Percentiles rank a stretch among this genome's conserved stretches.
Conservation (phyloP, 1,140 invertebrate species). For the Bombus consobrinus region DNA sequence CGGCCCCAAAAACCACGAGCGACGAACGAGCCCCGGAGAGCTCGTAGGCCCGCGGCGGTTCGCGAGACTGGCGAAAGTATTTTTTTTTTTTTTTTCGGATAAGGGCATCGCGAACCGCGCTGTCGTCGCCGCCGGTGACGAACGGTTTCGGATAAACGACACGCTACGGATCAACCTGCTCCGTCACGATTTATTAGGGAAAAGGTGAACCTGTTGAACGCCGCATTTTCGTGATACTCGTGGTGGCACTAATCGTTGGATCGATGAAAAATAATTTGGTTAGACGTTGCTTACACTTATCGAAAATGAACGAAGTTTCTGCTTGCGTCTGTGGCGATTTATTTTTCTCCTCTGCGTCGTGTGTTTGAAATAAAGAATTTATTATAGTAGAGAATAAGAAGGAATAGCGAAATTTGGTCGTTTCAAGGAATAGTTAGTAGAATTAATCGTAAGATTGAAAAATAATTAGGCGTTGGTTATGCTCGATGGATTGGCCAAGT, state of each 20-base stretch:
- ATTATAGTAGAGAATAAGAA: background rate
- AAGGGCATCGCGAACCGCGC: constrained; percentile 56
- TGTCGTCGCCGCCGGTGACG: constrained; percentile 54
- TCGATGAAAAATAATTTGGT: background rate
- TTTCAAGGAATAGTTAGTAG: too few species aligned
- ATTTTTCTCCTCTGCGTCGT: background rate
- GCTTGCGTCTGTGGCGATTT: background rate
- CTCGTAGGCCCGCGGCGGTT: constrained; percentile 45
- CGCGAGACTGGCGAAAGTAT: constrained; percentile 66
- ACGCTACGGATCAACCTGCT: background rate
- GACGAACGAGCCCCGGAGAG: constrained; percentile 25
- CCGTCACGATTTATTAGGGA: background rate
- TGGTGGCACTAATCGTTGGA: background rate
- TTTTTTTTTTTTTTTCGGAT: constrained; percentile 48
- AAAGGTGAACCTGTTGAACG: background rate
- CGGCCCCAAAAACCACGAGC: constrained; percentile 64
- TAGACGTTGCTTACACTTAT: background rate
- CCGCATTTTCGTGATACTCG: background rate
- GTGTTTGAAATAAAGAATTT: background rate
- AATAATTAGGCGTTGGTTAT: too few species aligned
- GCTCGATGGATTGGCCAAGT: too few species aligned
- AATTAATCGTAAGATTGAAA: too few species aligned
- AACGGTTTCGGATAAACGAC: constrained; percentile 20
- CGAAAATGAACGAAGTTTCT: background rate
- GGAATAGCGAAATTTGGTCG: too few species aligned